These are phyloP conservation scores for Sorex maritimensis DNA, from an alignment of 2,797 vertebrate species.

Conservation along the genomic window DNA sequence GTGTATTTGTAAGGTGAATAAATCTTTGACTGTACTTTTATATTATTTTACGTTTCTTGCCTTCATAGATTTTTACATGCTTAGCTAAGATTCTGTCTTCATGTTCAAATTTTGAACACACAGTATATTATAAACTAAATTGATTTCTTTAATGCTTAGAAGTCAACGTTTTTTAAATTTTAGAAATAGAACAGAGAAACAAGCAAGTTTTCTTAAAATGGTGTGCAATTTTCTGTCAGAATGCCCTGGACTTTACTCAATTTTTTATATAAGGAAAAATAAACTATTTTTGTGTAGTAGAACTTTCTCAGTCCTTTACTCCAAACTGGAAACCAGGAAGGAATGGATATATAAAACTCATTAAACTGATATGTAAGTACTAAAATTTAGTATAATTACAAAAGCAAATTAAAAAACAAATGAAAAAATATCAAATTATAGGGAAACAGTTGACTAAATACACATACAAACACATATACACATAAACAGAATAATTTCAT, in stretches of 20 bases:
- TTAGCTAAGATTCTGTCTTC: not conserved
- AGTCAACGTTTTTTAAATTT: not conserved
- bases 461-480: not conserved
- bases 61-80: slow-evolving; percentile 37
- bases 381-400: not conserved
- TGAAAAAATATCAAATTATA: no score
- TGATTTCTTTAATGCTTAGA: slow-evolving; percentile 47
- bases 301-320: not conserved
- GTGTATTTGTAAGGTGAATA: not conserved
- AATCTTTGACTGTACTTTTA: not conserved
- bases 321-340: slow-evolving; percentile 24
- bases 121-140: not conserved
- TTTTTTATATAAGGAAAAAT: slow-evolving; percentile 17
- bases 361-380: not conserved
- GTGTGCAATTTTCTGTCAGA: slow-evolving; percentile 11
- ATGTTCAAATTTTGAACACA: not conserved
- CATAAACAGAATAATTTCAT: not conserved
- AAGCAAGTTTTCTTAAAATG: no score
- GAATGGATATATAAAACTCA: not conserved
- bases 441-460: not conserved
- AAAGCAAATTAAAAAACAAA: slow-evolving; percentile 17
- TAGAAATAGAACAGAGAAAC: no score
- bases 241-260: slow-evolving; percentile 39
- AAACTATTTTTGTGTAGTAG: not conserved
- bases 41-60: slow-evolving; percentile 20